Percentiles rank a stretch among this genome's conserved stretches.
Conservation (phyloP, 2,888 invertebrate genomes). For the Spicauda simplicius region DNA sequence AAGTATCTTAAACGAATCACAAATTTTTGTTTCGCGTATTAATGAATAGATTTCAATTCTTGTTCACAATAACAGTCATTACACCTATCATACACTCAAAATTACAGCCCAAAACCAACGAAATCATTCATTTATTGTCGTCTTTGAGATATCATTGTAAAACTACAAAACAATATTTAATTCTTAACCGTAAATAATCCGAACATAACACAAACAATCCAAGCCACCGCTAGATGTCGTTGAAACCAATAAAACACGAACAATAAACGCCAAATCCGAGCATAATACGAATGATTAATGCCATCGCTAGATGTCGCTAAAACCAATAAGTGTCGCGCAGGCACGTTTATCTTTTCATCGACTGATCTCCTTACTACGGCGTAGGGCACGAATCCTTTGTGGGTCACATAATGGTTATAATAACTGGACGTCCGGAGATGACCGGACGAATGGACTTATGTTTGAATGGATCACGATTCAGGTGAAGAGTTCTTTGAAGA, state of each 20-base stretch:
- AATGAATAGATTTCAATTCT: too few relatives aligned
- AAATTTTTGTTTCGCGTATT: too few relatives aligned
- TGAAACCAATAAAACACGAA: constrained; percentile 27
- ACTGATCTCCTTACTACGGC: constrained; percentile 51
- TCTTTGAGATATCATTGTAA: too few relatives aligned
- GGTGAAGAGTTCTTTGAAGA: background rate
- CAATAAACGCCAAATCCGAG: too few relatives aligned
- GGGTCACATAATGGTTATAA: constrained; percentile 46
- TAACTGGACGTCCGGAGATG: constrained; percentile 31
- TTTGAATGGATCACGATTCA: background rate
- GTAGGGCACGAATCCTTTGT: constrained; percentile 54
- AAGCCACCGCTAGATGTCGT: constrained; percentile 24
- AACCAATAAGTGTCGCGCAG: constrained; percentile 18
- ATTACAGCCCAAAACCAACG: too few relatives aligned
- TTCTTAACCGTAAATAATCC: too few relatives aligned
- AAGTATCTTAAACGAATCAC: too few relatives aligned
- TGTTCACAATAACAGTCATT: too few relatives aligned
- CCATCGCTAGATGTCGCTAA: constrained; percentile 29
- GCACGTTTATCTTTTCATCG: constrained; percentile 37
- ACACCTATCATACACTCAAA: too few relatives aligned
- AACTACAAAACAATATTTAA: too few relatives aligned
- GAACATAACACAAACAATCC: background rate
- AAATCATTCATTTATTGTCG: too few relatives aligned
- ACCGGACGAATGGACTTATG: background rate
- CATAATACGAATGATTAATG: constrained; percentile 4